These are phyloP conservation scores for Pterocles gutturalis DNA, from an alignment of 2,113 vertebrate species.

Conservation along the genomic window DNA sequence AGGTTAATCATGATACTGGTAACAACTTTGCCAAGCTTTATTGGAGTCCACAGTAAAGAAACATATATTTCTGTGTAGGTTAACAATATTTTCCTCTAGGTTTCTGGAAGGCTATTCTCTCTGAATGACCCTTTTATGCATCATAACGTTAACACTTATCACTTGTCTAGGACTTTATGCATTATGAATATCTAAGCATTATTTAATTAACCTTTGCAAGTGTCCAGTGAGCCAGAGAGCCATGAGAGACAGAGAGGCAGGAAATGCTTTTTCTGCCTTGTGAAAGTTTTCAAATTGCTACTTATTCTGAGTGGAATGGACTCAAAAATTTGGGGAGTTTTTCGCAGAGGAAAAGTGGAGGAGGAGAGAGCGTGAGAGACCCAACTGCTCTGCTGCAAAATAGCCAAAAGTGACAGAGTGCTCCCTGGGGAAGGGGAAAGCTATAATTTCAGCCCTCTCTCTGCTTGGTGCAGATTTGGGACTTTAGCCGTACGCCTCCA, in stretches of 20 bases:
- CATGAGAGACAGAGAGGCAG: background rate
- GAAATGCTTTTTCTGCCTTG: background rate
- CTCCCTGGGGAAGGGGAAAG: background rate
- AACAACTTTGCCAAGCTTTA: background rate
- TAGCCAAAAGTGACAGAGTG: background rate
- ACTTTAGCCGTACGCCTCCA: background rate
- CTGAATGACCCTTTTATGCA: background rate
- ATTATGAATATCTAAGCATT: background rate
- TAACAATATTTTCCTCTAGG: background rate
- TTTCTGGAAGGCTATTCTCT: background rate
- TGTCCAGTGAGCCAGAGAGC: background rate
- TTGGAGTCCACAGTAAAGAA: background rate
- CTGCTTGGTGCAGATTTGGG: background rate
- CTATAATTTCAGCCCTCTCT: background rate
- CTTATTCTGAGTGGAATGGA: background rate
- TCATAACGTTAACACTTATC: background rate
- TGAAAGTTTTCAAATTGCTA: background rate
- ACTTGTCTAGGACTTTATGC: background rate
- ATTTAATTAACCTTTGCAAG: slow-evolving; percentile 28
- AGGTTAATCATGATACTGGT: background rate
- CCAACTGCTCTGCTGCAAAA: background rate
- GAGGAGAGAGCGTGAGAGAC: slow-evolving; percentile 38
- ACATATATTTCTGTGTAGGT: fast-evolving
- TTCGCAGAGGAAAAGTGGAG: background rate
- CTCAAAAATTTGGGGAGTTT: background rate